Base-by-base conservation (phyloP, 2,888 invertebrate species). In the Calephelis perditalis region DNA sequence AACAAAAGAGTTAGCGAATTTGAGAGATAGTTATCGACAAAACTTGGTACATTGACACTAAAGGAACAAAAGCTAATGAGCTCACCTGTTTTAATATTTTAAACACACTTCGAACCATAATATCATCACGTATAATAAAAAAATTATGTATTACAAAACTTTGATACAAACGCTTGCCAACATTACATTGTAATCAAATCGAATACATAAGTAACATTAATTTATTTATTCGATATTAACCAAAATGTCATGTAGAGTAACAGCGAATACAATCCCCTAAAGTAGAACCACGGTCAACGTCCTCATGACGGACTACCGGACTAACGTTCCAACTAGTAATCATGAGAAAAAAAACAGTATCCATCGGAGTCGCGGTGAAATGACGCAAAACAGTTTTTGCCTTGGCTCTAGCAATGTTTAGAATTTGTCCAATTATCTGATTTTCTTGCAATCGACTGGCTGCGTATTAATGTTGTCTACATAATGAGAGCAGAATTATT, bases 241-340 rank as follows among this genome's bases (percentile, higher is more conserved):
- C 57, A 26, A 45, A 56, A 45, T 40, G 54, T 43, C 60, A 63
- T 62, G 74, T 74, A 73, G 76, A 76, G 79, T 40, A 77, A 7
- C 73, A 70, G 62, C 61, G 62, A 60, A 65, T 62, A 61, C 37
- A 73, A 81, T 78, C 76, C 81, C 77, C 80, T 78, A 75, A 85
- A 86, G 78, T 77, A 74, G 73, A 76, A 71, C 71, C 77, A 82
- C 82, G 88, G 89, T 90, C 89, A 88, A 86, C 71, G 90, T 79
- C 84, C 89, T 65, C 72, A 62, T 58, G 62, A 61, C 66, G 61
- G 73, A 77, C 76, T 75, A 81, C 76, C 79, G 78, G 79, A 75
- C 79, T 71, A 78, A 77, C 79, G 82, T 82, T 84, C 82, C 78
- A 79, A 82, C 82, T 82, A 83, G 79, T 81, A 78, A 78, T 79